A percentile compares a stretch with the other conserved stretches of the same genome.
phyloP scores from a whole-genome alignment of 2,113 vertebrate species.

The Gymnobelideus leadbeateri region DNA sequence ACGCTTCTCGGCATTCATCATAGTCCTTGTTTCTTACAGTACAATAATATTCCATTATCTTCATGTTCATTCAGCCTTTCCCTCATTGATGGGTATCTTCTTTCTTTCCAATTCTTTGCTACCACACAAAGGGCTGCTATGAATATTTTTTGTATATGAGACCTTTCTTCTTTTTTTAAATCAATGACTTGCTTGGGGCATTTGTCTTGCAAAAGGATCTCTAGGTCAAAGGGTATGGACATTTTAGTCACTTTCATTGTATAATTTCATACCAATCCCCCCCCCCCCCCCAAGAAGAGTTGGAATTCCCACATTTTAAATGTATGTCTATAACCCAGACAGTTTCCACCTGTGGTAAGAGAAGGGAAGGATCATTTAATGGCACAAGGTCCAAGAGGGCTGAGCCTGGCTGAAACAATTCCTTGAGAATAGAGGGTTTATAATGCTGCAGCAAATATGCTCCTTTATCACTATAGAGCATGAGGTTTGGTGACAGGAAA shows the following conservation, averaged over 20 bases:
- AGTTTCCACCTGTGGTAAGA: neutral
- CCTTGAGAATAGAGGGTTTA: neutral
- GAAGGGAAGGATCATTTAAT: neutral
- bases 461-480: neutral
- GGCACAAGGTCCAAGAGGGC: neutral
- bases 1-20: neutral
- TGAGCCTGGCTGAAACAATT: neutral
- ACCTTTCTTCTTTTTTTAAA: neutral
- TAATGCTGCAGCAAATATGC: neutral
- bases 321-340: neutral
- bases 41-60: neutral
- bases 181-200: neutral
- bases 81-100: neutral
- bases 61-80: neutral
- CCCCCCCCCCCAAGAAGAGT: neutral
- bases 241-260: neutral
- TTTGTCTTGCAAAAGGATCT: neutral
- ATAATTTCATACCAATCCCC: neutral
- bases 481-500: neutral
- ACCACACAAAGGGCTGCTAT: neutral
- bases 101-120: neutral
- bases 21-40: neutral
- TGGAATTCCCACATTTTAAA: neutral
- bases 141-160: neutral
- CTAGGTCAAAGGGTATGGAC: neutral